Conservation (phyloP, 1,140 invertebrate species). For the Philotrypesis tridentata region DNA sequence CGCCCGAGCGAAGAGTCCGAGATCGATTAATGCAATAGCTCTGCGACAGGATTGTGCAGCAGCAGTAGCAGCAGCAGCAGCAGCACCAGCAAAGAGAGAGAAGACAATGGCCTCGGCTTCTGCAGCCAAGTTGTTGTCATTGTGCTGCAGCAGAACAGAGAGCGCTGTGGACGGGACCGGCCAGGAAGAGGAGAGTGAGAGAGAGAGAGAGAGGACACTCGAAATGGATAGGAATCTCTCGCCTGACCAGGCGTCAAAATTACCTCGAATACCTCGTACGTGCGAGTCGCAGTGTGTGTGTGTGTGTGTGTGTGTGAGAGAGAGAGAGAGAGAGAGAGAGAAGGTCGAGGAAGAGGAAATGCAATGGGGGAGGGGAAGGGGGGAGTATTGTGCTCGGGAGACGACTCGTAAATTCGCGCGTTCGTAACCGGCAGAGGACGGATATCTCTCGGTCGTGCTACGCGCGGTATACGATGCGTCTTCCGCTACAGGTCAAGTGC, state of each 20-base stretch:
- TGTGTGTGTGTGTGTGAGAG: not conserved
- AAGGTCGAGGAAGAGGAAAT: not conserved
- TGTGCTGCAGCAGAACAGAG: not conserved
- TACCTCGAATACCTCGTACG: constrained; percentile 41
- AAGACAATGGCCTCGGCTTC: constrained; percentile 8
- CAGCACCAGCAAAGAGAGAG: not conserved
- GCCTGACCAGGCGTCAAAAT: constrained; percentile 60
- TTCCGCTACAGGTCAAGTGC: not conserved
- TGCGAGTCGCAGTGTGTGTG: too few species aligned
- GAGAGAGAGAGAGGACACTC: constrained; percentile 12
- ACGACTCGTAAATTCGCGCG: constrained; percentile 30
- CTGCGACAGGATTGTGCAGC: not conserved
- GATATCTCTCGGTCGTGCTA: not conserved
- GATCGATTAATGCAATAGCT: constrained; percentile 35
- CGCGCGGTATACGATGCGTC: not conserved
- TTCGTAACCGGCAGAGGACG: not conserved
- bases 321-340: not conserved
- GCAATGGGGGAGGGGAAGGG: too few species aligned
- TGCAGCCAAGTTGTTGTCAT: not conserved
- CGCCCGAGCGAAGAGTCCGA: not conserved
- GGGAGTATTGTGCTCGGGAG: constrained; percentile 22
- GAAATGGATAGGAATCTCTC: constrained; percentile 54
- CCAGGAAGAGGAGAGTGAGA: not conserved
- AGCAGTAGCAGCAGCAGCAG: not conserved
- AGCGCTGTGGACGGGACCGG: too few species aligned